Base-by-base conservation (phyloP, 1,140 invertebrate genomes). In the Odontomachus brunneus region DNA sequence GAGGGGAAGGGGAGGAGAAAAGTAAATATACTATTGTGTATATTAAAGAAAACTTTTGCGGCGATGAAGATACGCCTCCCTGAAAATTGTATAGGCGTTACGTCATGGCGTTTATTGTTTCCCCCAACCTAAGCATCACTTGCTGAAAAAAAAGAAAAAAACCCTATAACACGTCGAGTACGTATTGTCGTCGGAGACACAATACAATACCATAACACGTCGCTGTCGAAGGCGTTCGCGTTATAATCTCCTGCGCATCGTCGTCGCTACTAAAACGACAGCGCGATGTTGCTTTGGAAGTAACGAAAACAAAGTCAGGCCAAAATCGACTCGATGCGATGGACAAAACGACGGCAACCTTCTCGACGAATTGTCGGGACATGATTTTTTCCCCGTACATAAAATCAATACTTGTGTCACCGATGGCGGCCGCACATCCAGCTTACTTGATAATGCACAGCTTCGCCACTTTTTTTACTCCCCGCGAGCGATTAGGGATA, bases 71-170 rank as follows among this genome's bases (percentile, higher is more conserved):
- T 33, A 26, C 3, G 3, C 38, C 38, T 44, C 38, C 9, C n/a
- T 76, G 33, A 71, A 69, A 80, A 80, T 3, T 57, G 14, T 19
- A 15, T 69, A 48, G 75, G 51, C 75, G 65, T 71, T 57, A 29
- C 22, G 22, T 44, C 38, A 44, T 11, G 3, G n/a, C 33, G 29
- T 2, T 15, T 19, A 11, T 3, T 33, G 38, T 19, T 76, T 51
- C 26, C 22, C 26, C 22, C 17, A 26, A 53, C 17, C n/a, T 65
- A 76, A 1, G 49, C 55, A 44, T 69, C 29, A 14, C 9, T 67
- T 24, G 55, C 14, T 29, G 9, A 11, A 44, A 44, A 11, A 19
- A 44, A 11, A 38, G 38, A 38, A 63, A 29, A 29, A 26, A 69
- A 69, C 55, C 19, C 55, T 44, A 51, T 26, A 57, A 69, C 24